These are phyloP conservation scores for Cephus pulcher DNA, from an alignment of 2,888 invertebrate genomes.

Conservation along the genomic window DNA sequence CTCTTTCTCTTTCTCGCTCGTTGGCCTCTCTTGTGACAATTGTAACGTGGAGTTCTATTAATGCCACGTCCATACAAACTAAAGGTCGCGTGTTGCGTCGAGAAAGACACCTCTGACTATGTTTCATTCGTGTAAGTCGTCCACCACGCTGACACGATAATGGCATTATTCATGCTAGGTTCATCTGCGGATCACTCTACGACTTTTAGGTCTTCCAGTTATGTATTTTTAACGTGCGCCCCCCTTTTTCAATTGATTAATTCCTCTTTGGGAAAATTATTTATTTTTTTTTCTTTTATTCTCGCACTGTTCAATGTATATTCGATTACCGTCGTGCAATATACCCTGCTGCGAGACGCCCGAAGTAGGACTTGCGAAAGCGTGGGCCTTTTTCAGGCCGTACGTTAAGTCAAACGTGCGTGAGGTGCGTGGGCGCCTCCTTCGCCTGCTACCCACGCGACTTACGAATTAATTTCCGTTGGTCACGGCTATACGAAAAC, in stretches of 20 bases:
- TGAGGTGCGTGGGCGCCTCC: slow-evolving; percentile 2
- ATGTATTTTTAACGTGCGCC: not conserved
- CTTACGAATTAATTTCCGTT: slow-evolving; percentile 2
- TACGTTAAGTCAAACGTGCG: slow-evolving; percentile 1
- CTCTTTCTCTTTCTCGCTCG: not conserved
- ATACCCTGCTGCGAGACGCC: not conserved
- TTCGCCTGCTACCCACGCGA: not conserved
- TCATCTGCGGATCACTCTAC: not conserved
- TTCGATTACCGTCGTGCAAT: not conserved
- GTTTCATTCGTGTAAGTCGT: not conserved
- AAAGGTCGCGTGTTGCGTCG: slow-evolving; percentile 23
- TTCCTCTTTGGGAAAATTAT: not conserved
- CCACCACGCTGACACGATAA: not conserved
- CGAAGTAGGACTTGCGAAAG: not conserved
- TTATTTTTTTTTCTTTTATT: slow-evolving; percentile 21
- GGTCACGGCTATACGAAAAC: not conserved
- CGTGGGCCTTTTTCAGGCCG: not conserved
- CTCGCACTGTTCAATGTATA: not conserved
- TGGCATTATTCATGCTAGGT: not conserved
- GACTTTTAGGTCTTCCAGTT: not conserved
- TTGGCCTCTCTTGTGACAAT: not conserved
- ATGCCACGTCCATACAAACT: slow-evolving; percentile 39
- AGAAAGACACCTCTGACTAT: not conserved
- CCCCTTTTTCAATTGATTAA: not conserved
- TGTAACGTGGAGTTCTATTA: slow-evolving; percentile 37